phyloP scores from a whole-genome alignment of 2,888 invertebrate genomes.

The Lasioglossum oenotherae region DNA sequence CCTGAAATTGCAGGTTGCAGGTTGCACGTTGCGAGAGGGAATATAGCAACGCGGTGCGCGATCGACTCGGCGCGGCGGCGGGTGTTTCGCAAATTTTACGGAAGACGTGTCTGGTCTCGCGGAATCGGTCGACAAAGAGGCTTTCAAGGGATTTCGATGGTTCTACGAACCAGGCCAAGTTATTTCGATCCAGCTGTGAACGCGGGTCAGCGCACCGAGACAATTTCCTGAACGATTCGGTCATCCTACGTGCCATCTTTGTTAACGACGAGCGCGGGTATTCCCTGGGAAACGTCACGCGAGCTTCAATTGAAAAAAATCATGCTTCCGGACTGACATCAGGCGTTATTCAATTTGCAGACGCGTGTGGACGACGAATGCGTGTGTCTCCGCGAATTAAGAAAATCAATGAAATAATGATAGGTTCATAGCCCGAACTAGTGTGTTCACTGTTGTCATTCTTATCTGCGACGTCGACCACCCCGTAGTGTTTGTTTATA shows the following conservation, averaged over 20 bases:
- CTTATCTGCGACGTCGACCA: no score
- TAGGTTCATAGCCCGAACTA: no score
- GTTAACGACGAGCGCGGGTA: slow-evolving; percentile 24
- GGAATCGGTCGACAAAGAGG: not conserved
- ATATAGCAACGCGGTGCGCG: not conserved
- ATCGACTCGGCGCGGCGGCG: not conserved
- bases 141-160: slow-evolving; percentile 50
- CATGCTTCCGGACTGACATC: not conserved
- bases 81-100: not conserved
- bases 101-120: not conserved
- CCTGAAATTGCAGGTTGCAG: slow-evolving; percentile 40
- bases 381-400: no score
- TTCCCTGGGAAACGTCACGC: not conserved
- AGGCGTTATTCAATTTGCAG: not conserved
- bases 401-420: no score
- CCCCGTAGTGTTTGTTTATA: no score
- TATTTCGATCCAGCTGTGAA: slow-evolving; percentile 74
- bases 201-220: slow-evolving; percentile 77
- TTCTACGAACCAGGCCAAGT: slow-evolving; percentile 68
- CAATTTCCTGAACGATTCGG: slow-evolving; percentile 70
- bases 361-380: not conserved
- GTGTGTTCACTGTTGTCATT: no score
- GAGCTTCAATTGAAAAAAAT: not conserved
- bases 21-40: not conserved
- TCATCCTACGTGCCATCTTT: slow-evolving; percentile 32